A percentile compares a stretch with the other conserved stretches of the same genome.
Conservation (phyloP, 2,888 invertebrate species). For the Tiliacea citrago region DNA sequence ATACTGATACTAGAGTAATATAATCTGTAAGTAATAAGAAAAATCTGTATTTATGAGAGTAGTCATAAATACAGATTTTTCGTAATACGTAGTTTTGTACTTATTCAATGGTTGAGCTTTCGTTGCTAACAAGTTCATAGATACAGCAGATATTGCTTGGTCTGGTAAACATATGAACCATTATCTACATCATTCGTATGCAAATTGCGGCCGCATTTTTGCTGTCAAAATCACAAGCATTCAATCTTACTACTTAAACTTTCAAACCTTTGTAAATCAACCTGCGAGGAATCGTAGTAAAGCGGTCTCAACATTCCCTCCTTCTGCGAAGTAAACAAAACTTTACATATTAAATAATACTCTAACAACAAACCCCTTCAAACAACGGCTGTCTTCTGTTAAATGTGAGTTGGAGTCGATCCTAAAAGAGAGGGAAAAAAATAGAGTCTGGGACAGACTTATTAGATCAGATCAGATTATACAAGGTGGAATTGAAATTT, state of each 20-base stretch:
- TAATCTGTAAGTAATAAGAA: too few species aligned
- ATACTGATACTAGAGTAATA: too few species aligned
- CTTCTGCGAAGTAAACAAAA: not conserved
- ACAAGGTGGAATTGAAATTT: too few species aligned
- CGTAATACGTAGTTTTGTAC: not conserved
- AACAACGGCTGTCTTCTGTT: too few species aligned
- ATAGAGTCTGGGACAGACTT: too few species aligned
- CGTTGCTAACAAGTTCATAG: not conserved
- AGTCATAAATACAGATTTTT: not conserved
- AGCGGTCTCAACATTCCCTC: accelerated
- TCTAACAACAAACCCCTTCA: too few species aligned
- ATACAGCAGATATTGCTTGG: not conserved
- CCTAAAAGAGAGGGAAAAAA: too few species aligned
- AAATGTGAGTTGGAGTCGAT: too few species aligned
- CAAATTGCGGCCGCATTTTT: too few species aligned
- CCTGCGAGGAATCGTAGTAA: not conserved
- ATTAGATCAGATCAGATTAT: too few species aligned
- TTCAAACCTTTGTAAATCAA: not conserved
- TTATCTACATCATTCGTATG: not conserved
- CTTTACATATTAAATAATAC: not conserved
- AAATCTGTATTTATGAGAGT: too few species aligned
- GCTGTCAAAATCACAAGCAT: not conserved
- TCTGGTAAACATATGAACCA: not conserved
- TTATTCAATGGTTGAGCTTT: not conserved
- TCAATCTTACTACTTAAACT: not conserved